A percentile compares a stretch with the other conserved stretches of the same genome.
phyloP scores from a whole-genome alignment of 1,140 invertebrate species.

The Pectinophora gossypiella region DNA sequence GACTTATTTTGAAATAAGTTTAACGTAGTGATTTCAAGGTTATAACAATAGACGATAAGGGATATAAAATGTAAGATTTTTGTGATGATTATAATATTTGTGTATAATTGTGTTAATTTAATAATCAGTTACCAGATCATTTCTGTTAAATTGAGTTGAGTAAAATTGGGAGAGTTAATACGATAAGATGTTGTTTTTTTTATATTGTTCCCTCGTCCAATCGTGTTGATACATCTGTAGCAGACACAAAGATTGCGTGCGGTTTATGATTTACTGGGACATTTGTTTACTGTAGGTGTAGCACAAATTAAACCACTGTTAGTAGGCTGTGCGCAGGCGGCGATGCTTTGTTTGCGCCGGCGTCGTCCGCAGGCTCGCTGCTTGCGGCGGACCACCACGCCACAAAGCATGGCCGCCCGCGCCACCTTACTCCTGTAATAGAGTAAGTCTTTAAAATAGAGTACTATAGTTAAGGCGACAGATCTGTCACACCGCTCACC shows the following conservation, averaged over 20 bases:
- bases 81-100: slow-evolving; percentile 57
- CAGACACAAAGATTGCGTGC: slow-evolving; percentile 24
- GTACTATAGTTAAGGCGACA: slow-evolving; percentile 58
- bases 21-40: slow-evolving; percentile 60
- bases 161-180: slow-evolving; percentile 62
- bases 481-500: slow-evolving; percentile 56
- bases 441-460: slow-evolving; percentile 56
- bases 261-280: slow-evolving; percentile 31
- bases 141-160: slow-evolving; percentile 65
- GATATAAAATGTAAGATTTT: slow-evolving; percentile 46
- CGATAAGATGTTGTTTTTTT: slow-evolving; percentile 65
- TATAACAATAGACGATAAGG: slow-evolving; percentile 54
- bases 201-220: slow-evolving; percentile 45
- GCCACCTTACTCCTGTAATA: slow-evolving; percentile 30
- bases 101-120: slow-evolving; percentile 62
- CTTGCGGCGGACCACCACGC: background rate
- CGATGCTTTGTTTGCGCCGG: background rate
- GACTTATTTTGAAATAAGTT: slow-evolving; percentile 65
- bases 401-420: slow-evolving; percentile 14
- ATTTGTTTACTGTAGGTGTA: slow-evolving; percentile 59
- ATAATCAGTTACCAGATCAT: slow-evolving; percentile 66
- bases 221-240: slow-evolving; percentile 18
- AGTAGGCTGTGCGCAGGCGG: slow-evolving; percentile 5
- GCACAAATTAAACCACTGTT: slow-evolving; percentile 53
- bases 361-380: background rate